These are phyloP conservation scores for Tetramorium simillimum DNA, from an alignment of 1,140 invertebrate species.

Conservation along the genomic window DNA sequence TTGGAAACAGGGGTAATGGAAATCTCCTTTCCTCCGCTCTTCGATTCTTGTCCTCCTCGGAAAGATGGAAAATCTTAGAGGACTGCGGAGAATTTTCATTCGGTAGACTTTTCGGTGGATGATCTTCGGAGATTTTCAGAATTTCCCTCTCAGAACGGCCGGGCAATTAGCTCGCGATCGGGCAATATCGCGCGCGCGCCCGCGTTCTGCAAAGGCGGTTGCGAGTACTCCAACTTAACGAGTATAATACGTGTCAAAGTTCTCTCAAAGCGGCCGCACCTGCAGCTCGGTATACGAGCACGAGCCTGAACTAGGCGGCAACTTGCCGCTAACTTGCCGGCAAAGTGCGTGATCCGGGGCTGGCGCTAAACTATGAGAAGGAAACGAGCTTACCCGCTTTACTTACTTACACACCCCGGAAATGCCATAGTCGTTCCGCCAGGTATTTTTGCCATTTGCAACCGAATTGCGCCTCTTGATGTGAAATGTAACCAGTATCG, in stretches of 20 bases:
- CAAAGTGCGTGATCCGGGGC: conserved; percentile 74
- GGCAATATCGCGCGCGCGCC: conserved; percentile 32
- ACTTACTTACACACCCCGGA: conserved; percentile 33
- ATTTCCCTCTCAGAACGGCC: background rate
- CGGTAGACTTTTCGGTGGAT: background rate
- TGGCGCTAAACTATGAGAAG: conserved; percentile 58
- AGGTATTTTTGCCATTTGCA: background rate
- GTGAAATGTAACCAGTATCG: background rate
- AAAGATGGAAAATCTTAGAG: background rate
- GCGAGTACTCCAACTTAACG: conserved; percentile 72
- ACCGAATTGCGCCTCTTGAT: background rate
- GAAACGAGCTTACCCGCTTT: conserved; percentile 56
- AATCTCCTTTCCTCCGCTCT: background rate
- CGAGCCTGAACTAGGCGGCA: conserved; percentile 65
- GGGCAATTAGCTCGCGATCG: conserved; percentile 62
- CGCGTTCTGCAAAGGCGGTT: conserved; percentile 45
- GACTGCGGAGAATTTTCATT: background rate
- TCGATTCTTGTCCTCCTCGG: background rate
- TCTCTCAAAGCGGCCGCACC: conserved; percentile 68
- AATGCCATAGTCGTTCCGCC: background rate
- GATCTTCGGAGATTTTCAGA: background rate
- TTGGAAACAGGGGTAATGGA: background rate
- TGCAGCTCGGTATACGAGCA: conserved; percentile 66
- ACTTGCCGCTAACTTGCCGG: conserved; percentile 70
- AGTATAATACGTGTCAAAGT: conserved; percentile 80